Conservation (phyloP, 2,888 invertebrate genomes). For the Conistra vaccinii region DNA sequence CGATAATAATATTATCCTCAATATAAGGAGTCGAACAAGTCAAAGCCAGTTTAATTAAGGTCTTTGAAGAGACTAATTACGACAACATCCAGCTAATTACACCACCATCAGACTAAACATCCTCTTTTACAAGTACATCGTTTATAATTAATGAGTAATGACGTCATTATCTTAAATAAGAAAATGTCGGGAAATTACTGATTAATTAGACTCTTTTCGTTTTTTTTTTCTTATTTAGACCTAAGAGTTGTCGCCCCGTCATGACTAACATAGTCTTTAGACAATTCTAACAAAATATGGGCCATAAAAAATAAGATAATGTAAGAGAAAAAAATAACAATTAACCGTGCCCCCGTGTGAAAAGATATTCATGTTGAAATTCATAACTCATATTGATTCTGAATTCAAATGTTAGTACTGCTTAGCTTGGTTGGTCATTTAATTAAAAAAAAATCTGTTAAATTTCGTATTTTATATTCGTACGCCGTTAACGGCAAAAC, state of each 20-base stretch:
- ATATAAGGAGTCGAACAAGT: conserved; percentile 8
- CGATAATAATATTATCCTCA: conserved; percentile 1
- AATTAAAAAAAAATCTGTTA: too few species aligned
- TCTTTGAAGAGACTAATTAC: conserved; percentile 33
- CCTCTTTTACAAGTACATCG: background rate
- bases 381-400: background rate
- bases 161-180: background rate
- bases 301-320: background rate
- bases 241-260: too few species aligned
- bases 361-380: background rate
- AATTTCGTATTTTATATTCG: too few species aligned
- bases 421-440: too few species aligned
- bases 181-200: background rate
- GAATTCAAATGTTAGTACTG: too few species aligned
- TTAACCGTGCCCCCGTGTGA: background rate
- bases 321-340: background rate
- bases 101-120: conserved; percentile 18
- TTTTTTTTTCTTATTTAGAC: background rate
- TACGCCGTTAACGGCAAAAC: too few species aligned
- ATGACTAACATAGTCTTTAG: background rate
- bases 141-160: conserved; percentile 9
- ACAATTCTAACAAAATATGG: background rate
- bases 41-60: conserved; percentile 33
- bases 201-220: background rate
- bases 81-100: conserved; percentile 23